A percentile compares a stretch with the other conserved stretches of the same genome.
Evolutionary conservation across 2,113 vertebrate genomes (phyloP).

Genomic region (Nesoenas mayeri): DNA sequence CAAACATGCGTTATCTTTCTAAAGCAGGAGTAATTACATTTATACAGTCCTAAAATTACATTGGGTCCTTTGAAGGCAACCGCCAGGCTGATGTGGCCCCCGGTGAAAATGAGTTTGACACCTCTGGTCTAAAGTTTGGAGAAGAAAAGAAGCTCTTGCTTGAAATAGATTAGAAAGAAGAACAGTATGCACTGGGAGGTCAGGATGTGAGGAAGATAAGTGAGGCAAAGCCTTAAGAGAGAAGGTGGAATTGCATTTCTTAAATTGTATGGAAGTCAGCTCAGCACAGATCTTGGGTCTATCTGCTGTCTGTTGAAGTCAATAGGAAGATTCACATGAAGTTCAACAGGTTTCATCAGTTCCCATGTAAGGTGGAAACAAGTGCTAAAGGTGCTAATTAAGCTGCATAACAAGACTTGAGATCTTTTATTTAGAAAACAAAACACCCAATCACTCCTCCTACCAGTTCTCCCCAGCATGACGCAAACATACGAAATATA

Average conservation of each 20-base stretch:
- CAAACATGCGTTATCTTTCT: not conserved
- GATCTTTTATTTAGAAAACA: slow-evolving; percentile 23
- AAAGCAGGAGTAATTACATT: too few species aligned
- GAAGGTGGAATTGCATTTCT: not conserved
- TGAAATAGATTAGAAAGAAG: not conserved
- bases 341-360: slow-evolving; percentile 9
- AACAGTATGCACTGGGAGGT: not conserved
- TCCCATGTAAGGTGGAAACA: not conserved
- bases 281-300: not conserved
- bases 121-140: not conserved
- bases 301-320: not conserved
- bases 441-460: not conserved
- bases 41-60: too few species aligned
- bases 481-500: not conserved
- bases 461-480: not conserved
- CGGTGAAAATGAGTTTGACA: too few species aligned
- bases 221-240: not conserved
- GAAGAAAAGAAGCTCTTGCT: not conserved
- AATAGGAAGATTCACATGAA: not conserved
- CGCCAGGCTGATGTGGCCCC: too few species aligned
- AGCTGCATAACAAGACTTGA: not conserved
- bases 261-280: not conserved
- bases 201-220: not conserved
- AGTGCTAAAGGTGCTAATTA: slow-evolving; percentile 42
- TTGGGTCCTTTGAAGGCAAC: too few species aligned